These are phyloP conservation scores for Myanophis thanlyinensis DNA, from an alignment of 2,113 vertebrate genomes.

Conservation along the genomic window DNA sequence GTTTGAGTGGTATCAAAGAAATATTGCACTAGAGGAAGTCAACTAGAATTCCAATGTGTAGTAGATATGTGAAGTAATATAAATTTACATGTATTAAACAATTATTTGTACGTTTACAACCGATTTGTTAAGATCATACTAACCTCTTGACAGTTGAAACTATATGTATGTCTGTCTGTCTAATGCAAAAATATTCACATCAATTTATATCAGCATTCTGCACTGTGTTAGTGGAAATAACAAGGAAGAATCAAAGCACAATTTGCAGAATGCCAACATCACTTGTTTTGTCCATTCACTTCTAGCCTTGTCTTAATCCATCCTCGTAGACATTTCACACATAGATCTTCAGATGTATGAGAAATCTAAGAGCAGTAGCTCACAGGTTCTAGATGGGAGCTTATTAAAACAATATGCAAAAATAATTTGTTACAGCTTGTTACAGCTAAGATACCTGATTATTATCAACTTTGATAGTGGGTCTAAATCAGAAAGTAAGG, in stretches of 20 bases:
- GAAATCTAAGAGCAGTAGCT: neutral
- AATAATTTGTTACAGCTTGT: too few species aligned
- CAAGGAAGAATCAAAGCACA: neutral
- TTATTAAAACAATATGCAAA: neutral
- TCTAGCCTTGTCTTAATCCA: neutral
- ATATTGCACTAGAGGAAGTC: neutral
- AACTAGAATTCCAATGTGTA: neutral
- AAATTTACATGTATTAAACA: too few species aligned
- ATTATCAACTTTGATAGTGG: neutral
- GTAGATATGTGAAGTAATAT: too few species aligned
- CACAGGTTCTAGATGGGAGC: neutral
- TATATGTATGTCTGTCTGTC: neutral
- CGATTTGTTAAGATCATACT: neutral
- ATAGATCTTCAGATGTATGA: neutral
- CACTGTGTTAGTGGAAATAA: neutral
- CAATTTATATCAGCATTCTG: neutral
- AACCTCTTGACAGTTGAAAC: neutral
- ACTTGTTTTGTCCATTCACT: neutral
- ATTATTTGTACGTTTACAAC: neutral
- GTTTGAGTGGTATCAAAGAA: neutral
- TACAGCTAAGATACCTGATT: neutral
- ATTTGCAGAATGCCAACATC: neutral
- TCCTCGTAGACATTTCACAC: too few species aligned
- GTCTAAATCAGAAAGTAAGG: neutral
- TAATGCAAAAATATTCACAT: neutral